These are phyloP conservation scores for Abramis brama DNA, from an alignment of 2,113 vertebrate genomes.

Conservation along the genomic window DNA sequence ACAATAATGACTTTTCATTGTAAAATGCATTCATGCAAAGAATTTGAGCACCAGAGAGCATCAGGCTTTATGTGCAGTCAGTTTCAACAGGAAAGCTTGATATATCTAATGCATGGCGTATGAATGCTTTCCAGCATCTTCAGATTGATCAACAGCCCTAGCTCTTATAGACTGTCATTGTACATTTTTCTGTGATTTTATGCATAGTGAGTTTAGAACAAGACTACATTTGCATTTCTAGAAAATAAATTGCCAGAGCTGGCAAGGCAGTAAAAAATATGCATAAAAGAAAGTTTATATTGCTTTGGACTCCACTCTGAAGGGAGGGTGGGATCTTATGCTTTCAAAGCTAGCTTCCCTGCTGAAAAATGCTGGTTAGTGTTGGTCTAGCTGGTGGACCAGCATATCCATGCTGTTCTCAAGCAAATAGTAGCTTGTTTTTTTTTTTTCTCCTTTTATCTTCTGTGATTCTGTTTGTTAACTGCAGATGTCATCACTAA, in stretches of 20 bases:
- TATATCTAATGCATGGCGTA: not conserved
- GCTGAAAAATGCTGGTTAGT: too few species aligned
- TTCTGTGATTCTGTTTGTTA: too few species aligned
- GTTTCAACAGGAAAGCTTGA: not conserved
- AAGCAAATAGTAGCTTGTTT: too few species aligned
- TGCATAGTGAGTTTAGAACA: not conserved
- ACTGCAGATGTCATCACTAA: too few species aligned
- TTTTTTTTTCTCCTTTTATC: too few species aligned
- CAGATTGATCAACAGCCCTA: not conserved
- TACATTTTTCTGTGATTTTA: not conserved
- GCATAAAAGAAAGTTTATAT: too few species aligned
- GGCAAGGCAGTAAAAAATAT: not conserved
- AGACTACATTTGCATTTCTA: not conserved
- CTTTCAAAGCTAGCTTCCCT: too few species aligned
- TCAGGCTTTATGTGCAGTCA: constrained; percentile 9
- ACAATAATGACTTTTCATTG: not conserved
- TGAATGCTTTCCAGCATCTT: not conserved
- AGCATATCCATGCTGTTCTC: too few species aligned
- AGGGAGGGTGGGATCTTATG: too few species aligned
- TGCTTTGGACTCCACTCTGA: too few species aligned
- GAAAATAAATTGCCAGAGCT: not conserved
- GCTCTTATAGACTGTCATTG: not conserved
- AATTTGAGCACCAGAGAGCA: not conserved
- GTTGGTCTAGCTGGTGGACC: too few species aligned
- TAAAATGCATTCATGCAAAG: not conserved